Base-by-base conservation (phyloP, 2,888 invertebrate species). In the Tridacna crocea region DNA sequence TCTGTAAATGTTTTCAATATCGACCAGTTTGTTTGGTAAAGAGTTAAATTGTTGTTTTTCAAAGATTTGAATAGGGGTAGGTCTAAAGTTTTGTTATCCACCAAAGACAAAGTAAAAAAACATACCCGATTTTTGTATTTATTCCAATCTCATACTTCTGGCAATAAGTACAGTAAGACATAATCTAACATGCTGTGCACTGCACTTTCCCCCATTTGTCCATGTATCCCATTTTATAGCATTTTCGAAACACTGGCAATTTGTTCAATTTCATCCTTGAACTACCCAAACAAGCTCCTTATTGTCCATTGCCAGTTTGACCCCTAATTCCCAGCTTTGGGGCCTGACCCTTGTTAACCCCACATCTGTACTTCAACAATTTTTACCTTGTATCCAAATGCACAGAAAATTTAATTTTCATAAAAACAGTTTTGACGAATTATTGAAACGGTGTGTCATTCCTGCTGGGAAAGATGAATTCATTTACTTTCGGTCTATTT, bases 401-500 rank as follows among this genome's bases (percentile, higher is more conserved):
- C 75, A 66, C 72, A 36, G 48, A 77, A 79, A 75, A 77, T 65
- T 79, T 12, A 74, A 74, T 47, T 77, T 75, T 72, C 55, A 27
- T 77, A 58, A 47, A 77, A 77, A 77, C 70, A 70, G 47, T 72
- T 27, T 55, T 47, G 26, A 61, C 61, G 13, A 36, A 60, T 26
- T 75, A 80, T 75, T 68, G 61, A 73, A 74, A 76, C 66, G 72
- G 68, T 73, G 75, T 78, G 75, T 66, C 78, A 66, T 65, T 65
- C 72, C 63, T 63, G 60, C 74, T 80, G 72, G 61, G 70, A 15
- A 15, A 22, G 15, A 65, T 82, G 79, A 82, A 82, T 82, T 24
- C 65, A 26, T 72, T 83, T 77, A 78, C 75, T 83, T 80, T 80
- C 74, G 78, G 80, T 73, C 75, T 78, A 80, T 83, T 83, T 83